Evolutionary conservation across 2,888 invertebrate species (phyloP), one percentile per base, ranked within the genome.

Genomic region (Leptinotarsa rubiginosa): DNA sequence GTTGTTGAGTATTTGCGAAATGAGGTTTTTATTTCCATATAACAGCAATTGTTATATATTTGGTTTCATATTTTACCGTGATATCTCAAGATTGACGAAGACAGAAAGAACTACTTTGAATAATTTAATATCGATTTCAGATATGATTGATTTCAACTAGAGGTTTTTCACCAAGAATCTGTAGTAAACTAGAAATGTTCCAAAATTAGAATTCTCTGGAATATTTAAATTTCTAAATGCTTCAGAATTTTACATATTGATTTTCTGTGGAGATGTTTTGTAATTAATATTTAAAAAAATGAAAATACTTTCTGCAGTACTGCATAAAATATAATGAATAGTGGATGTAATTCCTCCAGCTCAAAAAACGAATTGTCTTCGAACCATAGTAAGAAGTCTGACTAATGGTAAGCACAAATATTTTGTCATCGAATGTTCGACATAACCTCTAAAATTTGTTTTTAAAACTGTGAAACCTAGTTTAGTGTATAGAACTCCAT

Each of bases 381-480:
- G 15, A 56, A 20, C 20, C 18, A 15, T 56, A 22, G 56, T 22
- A 56, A 22, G 56, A 56, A 56, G 56, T 56, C 56, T 56, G 56
- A 56, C 16, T 56, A 56, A 56, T 13, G 22, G 13, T 22, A 56
- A 56, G 56, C 56, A 22, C n/a, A 56, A 22, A 22, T 56, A 56
- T 56, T 56, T 56, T 56, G 20, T 56, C 20, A 56, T 52, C 52
- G 41, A 41, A 52, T 52, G 52, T 18, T 52, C 18, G 52, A 18
- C 18, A 18, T 52, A 18, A 41, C 41, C 0, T 2, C 2, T 41
- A 41, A 41, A 41, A 12, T 12, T 41, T 41, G 41, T 41, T 41
- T 41, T 41, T 0, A 10, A 41, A 41, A 41, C 41, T 41, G 41
- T 41, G 12, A 41, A 50, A 50, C 50, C 50, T 50, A 50, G 4